phyloP scores from a whole-genome alignment of 2,113 vertebrate genomes.

The Ceyx margarethae region DNA sequence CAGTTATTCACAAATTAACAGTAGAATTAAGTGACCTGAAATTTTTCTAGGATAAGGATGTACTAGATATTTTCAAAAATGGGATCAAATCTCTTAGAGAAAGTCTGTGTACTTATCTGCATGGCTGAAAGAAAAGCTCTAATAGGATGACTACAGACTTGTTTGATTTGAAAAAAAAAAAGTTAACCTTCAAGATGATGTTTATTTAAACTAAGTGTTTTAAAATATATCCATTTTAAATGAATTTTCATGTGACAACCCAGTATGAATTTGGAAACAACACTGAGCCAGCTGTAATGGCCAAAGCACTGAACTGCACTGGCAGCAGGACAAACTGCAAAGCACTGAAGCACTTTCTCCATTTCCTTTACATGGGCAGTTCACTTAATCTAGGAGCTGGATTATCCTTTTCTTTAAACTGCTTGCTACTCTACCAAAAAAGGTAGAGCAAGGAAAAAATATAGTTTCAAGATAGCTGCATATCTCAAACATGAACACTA shows the following conservation, averaged over 20 bases:
- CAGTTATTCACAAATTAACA: background rate
- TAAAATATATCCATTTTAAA: background rate
- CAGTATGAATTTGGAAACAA: fast-evolving
- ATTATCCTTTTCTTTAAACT: background rate
- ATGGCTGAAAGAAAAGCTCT: background rate
- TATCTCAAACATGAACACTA: background rate
- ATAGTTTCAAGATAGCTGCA: background rate
- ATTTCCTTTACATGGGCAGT: background rate
- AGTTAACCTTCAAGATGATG: background rate
- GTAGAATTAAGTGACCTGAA: background rate
- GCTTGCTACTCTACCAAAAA: background rate
- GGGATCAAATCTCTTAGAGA: background rate
- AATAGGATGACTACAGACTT: background rate
- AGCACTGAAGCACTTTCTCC: background rate
- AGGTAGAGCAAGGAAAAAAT: background rate
- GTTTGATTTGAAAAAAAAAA: background rate
- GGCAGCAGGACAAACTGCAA: background rate
- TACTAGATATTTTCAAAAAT: background rate
- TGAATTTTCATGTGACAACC: background rate
- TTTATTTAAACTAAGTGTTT: background rate
- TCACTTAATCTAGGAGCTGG: background rate
- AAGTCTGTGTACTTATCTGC: background rate
- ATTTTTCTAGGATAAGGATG: background rate
- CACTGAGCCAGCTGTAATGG: background rate
- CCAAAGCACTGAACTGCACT: background rate